Percentiles rank a stretch among this genome's conserved stretches.
These are phyloP conservation scores for Chascanopsetta lugubris DNA, from an alignment of 2,113 vertebrate genomes.

Conservation along the genomic window DNA sequence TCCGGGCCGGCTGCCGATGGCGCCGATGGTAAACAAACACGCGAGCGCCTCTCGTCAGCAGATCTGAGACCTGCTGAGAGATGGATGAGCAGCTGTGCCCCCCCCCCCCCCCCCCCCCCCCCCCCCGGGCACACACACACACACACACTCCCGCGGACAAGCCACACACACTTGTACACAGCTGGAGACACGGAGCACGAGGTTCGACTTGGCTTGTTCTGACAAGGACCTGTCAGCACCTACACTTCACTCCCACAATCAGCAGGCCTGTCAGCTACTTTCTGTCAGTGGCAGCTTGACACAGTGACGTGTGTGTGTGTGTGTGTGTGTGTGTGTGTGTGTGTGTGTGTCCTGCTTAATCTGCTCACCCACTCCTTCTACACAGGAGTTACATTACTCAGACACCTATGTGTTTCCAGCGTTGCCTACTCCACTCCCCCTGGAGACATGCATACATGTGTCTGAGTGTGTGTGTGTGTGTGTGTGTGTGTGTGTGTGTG, in stretches of 20 bases:
- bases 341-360: slow-evolving; percentile 37
- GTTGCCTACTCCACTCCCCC: slow-evolving; percentile 14
- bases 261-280: slow-evolving; percentile 52
- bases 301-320: slow-evolving; percentile 16
- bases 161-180: slow-evolving; percentile 2
- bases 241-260: slow-evolving; percentile 54
- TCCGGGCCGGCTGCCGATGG: slow-evolving; percentile 57
- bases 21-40: slow-evolving; percentile 63
- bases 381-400: slow-evolving; percentile 28
- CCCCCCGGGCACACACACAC: not conserved
- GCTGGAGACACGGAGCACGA: slow-evolving; percentile 26
- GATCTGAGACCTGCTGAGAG: slow-evolving; percentile 61
- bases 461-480: not conserved
- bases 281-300: slow-evolving; percentile 47
- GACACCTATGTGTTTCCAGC: slow-evolving; percentile 40
- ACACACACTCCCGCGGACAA: not conserved
- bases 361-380: slow-evolving; percentile 31
- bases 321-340: slow-evolving; percentile 14
- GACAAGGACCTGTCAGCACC: slow-evolving; percentile 56
- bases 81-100: slow-evolving; percentile 53
- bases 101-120: not conserved
- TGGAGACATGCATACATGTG: slow-evolving; percentile 9
- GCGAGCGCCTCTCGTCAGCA: slow-evolving; percentile 53
- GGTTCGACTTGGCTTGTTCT: slow-evolving; percentile 48
- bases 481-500: not conserved